Conservation (phyloP, 2,797 vertebrate species). For the Gobionotothen gibberifrons region DNA sequence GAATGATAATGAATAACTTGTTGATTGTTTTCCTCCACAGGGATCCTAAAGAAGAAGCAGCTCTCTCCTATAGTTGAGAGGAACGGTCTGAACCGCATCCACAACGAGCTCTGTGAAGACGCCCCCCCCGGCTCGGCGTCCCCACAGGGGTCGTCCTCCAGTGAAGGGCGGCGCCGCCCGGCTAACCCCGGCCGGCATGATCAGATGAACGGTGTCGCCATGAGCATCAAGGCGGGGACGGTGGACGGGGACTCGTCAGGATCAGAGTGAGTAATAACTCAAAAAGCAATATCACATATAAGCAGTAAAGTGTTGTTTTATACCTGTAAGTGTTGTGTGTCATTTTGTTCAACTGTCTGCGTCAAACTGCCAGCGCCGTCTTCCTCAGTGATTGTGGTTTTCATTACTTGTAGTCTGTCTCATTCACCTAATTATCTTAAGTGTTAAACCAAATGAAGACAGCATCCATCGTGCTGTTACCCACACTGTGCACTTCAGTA, state of each 20-base stretch:
- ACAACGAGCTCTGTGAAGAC: constrained; percentile 82
- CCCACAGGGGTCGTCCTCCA: constrained; percentile 85
- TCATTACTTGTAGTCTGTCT: constrained; percentile 51
- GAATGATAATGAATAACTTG: background rate
- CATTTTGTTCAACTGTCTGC: constrained; percentile 41
- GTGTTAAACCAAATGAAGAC: constrained; percentile 48
- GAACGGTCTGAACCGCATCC: constrained; percentile 85
- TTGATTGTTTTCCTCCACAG: constrained; percentile 68
- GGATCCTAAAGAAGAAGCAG: constrained; percentile 94
- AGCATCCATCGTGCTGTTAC: constrained; percentile 21
- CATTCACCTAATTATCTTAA: constrained; percentile 42
- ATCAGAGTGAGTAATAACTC: constrained; percentile 91
- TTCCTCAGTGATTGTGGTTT: constrained; percentile 45
- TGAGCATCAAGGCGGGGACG: constrained; percentile 90
- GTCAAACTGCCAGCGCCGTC: constrained; percentile 29
- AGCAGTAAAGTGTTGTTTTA: background rate
- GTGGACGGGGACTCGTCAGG: constrained; percentile 94
- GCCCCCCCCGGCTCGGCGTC: constrained; percentile 74
- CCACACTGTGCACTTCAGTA: background rate
- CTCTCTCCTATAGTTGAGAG: constrained; percentile 90
- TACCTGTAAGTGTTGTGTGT: constrained; percentile 12
- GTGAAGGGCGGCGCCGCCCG: constrained; percentile 73
- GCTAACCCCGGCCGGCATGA: constrained; percentile 82
- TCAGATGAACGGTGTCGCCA: constrained; percentile 87
- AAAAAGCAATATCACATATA: background rate